These are phyloP conservation scores for Mesoligia furuncula DNA, from an alignment of 2,888 invertebrate species.

Conservation along the genomic window DNA sequence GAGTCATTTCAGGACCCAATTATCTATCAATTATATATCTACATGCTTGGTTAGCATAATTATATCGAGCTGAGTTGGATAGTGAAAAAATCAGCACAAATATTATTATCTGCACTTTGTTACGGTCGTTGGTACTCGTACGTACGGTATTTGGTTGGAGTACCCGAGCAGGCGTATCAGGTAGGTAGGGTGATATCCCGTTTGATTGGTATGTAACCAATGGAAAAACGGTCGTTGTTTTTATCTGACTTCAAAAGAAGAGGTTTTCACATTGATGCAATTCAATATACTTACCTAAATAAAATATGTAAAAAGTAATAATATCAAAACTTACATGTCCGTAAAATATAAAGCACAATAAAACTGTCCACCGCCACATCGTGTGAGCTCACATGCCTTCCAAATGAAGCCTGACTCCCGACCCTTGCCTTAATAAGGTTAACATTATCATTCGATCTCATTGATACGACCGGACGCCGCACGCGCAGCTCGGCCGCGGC, in stretches of 20 bases:
- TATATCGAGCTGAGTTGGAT: not conserved
- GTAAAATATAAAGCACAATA: slow-evolving; percentile 55
- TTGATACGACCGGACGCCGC: slow-evolving; percentile 59
- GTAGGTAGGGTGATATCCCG: not conserved
- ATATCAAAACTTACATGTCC: slow-evolving; percentile 56
- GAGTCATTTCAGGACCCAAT: not conserved
- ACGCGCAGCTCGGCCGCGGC: slow-evolving; percentile 10
- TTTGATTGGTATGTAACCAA: not conserved
- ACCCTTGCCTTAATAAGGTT: slow-evolving; percentile 55
- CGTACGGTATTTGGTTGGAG: not conserved
- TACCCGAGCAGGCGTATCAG: not conserved
- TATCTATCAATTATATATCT: not conserved
- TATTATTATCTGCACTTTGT: not conserved
- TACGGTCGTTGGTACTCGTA: not conserved
- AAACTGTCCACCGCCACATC: slow-evolving; percentile 66
- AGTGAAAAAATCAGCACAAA: not conserved
- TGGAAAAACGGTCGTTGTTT: too few relatives aligned
- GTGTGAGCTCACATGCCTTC: slow-evolving; percentile 66
- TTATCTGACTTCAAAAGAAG: not conserved
- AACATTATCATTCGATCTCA: slow-evolving; percentile 53
- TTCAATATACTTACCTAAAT: not conserved
- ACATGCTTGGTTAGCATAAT: not conserved
- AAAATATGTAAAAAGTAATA: not conserved
- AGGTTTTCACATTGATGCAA: not conserved
- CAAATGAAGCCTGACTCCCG: slow-evolving; percentile 57